Conservation (phyloP, 1,140 invertebrate species). For the Drosophila sulfurigaster region DNA sequence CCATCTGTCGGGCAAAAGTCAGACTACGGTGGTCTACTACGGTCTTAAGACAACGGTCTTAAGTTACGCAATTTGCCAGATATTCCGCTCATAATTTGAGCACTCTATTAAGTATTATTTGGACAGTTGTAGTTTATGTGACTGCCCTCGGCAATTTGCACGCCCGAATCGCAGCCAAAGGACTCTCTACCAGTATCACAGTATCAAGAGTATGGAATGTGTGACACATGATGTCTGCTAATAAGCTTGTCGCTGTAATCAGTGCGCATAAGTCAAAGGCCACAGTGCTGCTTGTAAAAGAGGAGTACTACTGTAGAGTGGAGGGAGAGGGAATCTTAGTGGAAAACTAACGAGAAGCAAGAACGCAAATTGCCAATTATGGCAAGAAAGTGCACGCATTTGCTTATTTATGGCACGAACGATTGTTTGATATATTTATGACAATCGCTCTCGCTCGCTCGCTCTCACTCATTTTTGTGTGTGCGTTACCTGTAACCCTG, state of each 20-base stretch:
- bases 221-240: conserved; percentile 56
- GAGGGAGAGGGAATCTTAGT: not conserved
- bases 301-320: not conserved
- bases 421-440: conserved; percentile 70
- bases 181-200: not conserved
- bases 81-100: not conserved
- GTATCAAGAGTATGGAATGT: conserved; percentile 27
- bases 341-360: conserved; percentile 58
- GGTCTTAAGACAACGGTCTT: no score
- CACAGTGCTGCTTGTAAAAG: not conserved
- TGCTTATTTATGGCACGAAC: conserved; percentile 76
- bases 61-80: not conserved
- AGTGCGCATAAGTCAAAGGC: conserved; percentile 14
- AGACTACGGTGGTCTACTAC: no score
- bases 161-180: not conserved
- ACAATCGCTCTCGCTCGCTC: conserved; percentile 42
- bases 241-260: conserved; percentile 45
- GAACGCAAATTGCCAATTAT: conserved; percentile 79
- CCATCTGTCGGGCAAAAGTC: not conserved
- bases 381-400: conserved; percentile 66
- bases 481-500: conserved; percentile 12
- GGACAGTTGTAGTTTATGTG: conserved; percentile 8
- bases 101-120: not conserved
- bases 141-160: conserved; percentile 22
- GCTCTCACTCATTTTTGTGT: not conserved